Conservation (phyloP, 2,113 vertebrate genomes). For the Lutjanus erythropterus region DNA sequence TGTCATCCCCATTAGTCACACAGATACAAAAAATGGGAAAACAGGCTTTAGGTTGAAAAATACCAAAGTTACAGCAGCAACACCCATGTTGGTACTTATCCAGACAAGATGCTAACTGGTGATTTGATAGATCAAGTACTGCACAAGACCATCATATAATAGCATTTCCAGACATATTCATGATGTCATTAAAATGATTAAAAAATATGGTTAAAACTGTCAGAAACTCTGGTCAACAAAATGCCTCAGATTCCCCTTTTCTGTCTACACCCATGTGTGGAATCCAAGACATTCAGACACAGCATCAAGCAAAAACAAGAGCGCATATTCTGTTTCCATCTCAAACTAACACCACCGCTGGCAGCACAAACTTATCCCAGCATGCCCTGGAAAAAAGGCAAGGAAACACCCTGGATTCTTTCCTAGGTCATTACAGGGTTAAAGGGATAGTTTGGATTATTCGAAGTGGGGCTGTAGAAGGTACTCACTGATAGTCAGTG, state of each 20-base stretch:
- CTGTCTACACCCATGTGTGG: background rate
- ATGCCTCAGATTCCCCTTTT: background rate
- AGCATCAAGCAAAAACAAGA: conserved; percentile 17
- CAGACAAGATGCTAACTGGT: too few species aligned
- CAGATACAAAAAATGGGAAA: too few species aligned
- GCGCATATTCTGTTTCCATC: background rate
- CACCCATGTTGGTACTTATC: too few species aligned
- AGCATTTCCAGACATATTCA: conserved; percentile 21
- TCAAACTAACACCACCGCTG: background rate
- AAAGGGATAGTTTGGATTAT: too few species aligned
- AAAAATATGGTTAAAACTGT: conserved; percentile 4
- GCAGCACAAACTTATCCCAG: background rate
- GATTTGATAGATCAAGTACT: background rate
- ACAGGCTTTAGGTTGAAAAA: too few species aligned
- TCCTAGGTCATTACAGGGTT: background rate
- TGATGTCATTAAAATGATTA: background rate
- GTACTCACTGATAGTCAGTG: too few species aligned
- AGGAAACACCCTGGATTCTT: background rate
- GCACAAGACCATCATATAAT: background rate
- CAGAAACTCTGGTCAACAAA: conserved; percentile 15
- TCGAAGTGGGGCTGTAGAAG: too few species aligned
- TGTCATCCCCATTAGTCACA: too few species aligned
- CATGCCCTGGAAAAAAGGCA: background rate
- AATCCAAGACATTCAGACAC: conserved; percentile 13
- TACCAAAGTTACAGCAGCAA: too few species aligned